Evolutionary conservation across 2,113 vertebrate genomes (phyloP), one percentile per base, ranked within the genome.

Genomic region (Elanoides forficatus): DNA sequence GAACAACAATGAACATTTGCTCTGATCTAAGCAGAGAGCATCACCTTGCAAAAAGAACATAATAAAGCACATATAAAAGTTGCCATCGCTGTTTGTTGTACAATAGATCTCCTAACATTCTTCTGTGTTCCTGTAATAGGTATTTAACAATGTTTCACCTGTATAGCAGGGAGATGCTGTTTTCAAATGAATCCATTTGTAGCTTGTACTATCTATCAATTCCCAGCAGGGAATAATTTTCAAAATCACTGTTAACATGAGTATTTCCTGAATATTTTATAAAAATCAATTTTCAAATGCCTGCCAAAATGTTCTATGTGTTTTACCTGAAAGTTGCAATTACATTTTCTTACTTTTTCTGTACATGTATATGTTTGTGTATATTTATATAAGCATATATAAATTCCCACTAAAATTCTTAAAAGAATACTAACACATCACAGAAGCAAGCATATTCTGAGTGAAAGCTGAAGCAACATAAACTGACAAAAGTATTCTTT

Each of bases 241-340:
- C 47, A 21, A 90, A 90, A 86, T 81, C 0, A 0, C 60, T 40
- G 43, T 85, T 95, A 89, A 93, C 66, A 79, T 13, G 43, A 86
- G 36, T 40, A 90, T 93, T 96, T 93, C 81, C 84, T 91, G 87
- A 87, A 94, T 95, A 85, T 91, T 93, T 96, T 72, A 89, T 82
- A 85, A 94, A 97, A 96, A 93, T 81, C 89, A 76, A 58, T 90
- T 87, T 95, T 90, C 66, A 87, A 85, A 76, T 63, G 58, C 84
- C 84, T 97, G 66, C 38, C 91, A 93, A 95, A 95, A 91, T 75
- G 66, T 47, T 87, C 83, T 43, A 13, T 66, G 59, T 84, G 23
- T 82, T 93, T 95, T 73, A 92, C 70, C 81, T 91, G 66, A 47
- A 90, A 81, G 45, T 36, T 90, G 80, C 60, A 93, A 91, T 85